phyloP scores from a whole-genome alignment of 2,888 invertebrate genomes.

The Apodemia hepburni region DNA sequence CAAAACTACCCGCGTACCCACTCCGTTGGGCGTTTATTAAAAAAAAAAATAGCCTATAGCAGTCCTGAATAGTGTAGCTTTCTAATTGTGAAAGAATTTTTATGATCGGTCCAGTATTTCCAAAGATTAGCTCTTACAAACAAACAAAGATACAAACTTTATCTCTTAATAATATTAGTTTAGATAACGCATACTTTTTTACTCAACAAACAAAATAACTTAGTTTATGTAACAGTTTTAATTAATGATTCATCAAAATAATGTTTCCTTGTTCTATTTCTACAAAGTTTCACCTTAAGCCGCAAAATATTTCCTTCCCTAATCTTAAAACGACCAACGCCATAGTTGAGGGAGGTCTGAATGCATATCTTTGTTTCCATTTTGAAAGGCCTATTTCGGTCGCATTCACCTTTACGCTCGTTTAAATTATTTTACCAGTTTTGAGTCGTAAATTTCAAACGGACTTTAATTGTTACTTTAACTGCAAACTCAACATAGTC shows the following conservation, averaged over 20 bases:
- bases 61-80: too few species aligned
- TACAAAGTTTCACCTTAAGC: slow-evolving; percentile 74
- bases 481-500: slow-evolving; percentile 75
- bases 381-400: slow-evolving; percentile 65
- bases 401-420: slow-evolving; percentile 57
- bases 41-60: too few species aligned
- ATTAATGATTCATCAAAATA: slow-evolving; percentile 67
- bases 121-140: too few species aligned
- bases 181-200: too few species aligned
- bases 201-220: not conserved
- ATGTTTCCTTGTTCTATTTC: slow-evolving; percentile 70
- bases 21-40: too few species aligned
- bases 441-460: slow-evolving; percentile 75
- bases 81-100: too few species aligned
- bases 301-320: slow-evolving; percentile 47
- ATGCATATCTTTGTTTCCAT: slow-evolving; percentile 69
- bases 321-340: slow-evolving; percentile 58
- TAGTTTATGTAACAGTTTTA: slow-evolving; percentile 41
- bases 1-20: too few species aligned
- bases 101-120: too few species aligned
- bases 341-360: slow-evolving; percentile 50
- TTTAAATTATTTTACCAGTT: slow-evolving; percentile 76
- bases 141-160: too few species aligned
- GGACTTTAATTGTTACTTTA: slow-evolving; percentile 80
- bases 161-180: too few species aligned